Evolutionary conservation across 2,113 vertebrate species (phyloP), one percentile per base, ranked within the genome.

Genomic region (Hystrix cristata): DNA sequence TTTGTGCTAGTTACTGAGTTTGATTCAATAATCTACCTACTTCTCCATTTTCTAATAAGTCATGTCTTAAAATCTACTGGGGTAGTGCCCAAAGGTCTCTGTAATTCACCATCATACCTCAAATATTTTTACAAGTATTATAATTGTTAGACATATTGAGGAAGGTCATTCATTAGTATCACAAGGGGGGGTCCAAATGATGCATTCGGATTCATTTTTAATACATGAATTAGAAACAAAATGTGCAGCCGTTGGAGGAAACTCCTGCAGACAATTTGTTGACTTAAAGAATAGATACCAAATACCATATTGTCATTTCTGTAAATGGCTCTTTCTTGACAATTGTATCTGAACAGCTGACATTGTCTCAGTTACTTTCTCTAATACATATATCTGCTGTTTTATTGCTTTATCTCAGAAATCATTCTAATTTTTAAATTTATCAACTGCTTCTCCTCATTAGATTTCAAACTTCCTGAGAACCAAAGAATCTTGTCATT

Each of bases 121-220:
- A 91, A 94, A 34, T 80, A 48, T 29, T 81, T 91, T 92, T 74
- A 57, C 57, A 74, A 87, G 48, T 59, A 74, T 25, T 81, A 59
- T n/a, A 57, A 21, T 51, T 31, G 11, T 72, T 10, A 65, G 38
- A 84, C 74, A 4, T 60, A 34, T 65, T 62, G 10, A 91, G 1
- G 21, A 78, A 79, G 29, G 3, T 19, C 14, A 29, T 62, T 69
- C 29, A 38, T 4, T 91, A 10, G 9, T 51, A 51, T 72, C 57
- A 90, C 48, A 89, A 48, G 62, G 48, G 8, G 31, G 85, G 51
- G 59, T 59, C 72, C 11, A 64, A 95, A 64, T 53, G 6, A 74
- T 65, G 38, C 25, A 27, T 59, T 92, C 5, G 23, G 21, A 67
- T 64, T 48, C 38, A 82, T 71, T 79, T n/a, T 60, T 51, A 86